Conservation (phyloP, 1,140 invertebrate species). For the Drosophila navojoa region DNA sequence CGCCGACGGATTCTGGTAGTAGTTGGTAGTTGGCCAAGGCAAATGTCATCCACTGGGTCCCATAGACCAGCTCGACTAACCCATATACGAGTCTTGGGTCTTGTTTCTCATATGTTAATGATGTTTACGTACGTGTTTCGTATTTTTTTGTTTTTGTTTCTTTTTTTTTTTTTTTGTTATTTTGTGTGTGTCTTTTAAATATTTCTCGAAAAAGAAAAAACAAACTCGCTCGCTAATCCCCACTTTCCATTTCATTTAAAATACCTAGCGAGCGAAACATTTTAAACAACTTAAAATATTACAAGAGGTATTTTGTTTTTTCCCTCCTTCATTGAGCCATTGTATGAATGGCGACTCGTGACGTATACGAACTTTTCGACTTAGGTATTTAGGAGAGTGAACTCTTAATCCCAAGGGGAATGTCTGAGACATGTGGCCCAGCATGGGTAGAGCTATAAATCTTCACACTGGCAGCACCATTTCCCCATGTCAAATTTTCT, state of each 20-base stretch:
- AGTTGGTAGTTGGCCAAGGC: constrained; percentile 1
- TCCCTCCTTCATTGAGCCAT: not conserved
- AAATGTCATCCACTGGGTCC: not conserved
- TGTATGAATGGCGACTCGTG: not conserved
- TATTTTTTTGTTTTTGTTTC: constrained; percentile 15
- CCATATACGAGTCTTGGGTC: constrained; percentile 15
- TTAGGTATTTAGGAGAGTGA: too few relatives aligned
- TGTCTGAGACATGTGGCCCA: too few relatives aligned
- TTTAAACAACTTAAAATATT: constrained; percentile 10
- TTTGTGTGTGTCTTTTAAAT: not conserved
- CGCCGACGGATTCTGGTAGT: constrained; percentile 46
- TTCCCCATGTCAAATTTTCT: too few relatives aligned
- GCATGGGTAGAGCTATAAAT: too few relatives aligned
- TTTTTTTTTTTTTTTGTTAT: constrained; percentile 11
- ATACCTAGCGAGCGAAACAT: constrained; percentile 7
- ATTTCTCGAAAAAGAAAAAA: constrained; percentile 4
- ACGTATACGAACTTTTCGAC: not conserved
- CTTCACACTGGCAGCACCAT: too few relatives aligned
- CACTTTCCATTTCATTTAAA: constrained; percentile 55
- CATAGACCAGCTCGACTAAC: constrained; percentile 11
- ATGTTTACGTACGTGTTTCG: constrained; percentile 42
- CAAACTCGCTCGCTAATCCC: constrained; percentile 22
- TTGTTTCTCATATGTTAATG: constrained; percentile 36
- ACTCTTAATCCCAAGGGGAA: too few relatives aligned
- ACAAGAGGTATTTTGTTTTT: not conserved